Evolutionary conservation across 1,140 invertebrate genomes (phyloP), one percentile per base, ranked within the genome.

Genomic region (Octopus sinensis): DNA sequence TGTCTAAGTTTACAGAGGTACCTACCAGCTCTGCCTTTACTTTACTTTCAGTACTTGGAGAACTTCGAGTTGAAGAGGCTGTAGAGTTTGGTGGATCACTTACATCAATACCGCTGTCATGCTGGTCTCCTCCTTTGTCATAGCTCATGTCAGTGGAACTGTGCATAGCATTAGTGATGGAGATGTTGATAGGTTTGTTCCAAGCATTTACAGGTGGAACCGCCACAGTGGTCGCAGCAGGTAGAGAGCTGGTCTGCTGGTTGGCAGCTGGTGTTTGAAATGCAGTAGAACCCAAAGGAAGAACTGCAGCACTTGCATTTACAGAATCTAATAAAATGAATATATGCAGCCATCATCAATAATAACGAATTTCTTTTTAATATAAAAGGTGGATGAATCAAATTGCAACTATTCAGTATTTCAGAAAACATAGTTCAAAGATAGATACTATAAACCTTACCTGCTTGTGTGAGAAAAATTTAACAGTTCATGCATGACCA

Each of bases 131-230:
- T 77, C 88, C 87, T 80, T 89, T 88, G 85, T 90, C 86, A 86
- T 87, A 87, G 81, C 89, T 89, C 54, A 77, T 78, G 54, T 85
- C 88, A 54, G 80, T 81, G 4, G 73, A 79, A 68, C 78, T 78
- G 62, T 79, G 54, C 54, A 82, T 81, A 81, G 82, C 52, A 52
- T 79, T 53, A 71, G 54, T 53, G 76, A 71, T 68, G 79, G 54
- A 51, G 53, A 90, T 88, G 82, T 93, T 93, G 83, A 95, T 94
- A 4, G 95, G 94, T 89, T 96, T 96, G 84, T 96, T 94, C 95
- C 95, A 96, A 12, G 95, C 95, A 89, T 95, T 96, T 4, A 94
- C 93, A 4, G 93, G 86, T 43, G 9, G 9, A 7, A 5, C 7
- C 6, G 13, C 5, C 9, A 17, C 10, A 78, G 23, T 54, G 80